Evolutionary conservation across 2,888 invertebrate genomes (phyloP).

Genomic region (Rotaria macrura): DNA sequence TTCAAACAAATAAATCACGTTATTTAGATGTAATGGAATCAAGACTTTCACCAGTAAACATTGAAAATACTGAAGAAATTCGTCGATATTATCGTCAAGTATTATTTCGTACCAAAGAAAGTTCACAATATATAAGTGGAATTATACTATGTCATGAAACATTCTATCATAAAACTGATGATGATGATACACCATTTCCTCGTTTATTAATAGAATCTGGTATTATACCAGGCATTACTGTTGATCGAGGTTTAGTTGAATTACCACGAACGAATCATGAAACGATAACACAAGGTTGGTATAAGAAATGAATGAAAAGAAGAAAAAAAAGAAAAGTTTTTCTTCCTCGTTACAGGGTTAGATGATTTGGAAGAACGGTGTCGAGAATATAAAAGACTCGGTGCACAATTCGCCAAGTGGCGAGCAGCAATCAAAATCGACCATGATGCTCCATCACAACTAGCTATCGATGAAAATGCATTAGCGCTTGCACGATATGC

Average conservation of each 20-base stretch:
- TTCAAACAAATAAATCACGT: constrained; percentile 67
- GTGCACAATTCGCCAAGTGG: constrained; percentile 96
- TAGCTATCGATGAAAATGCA: constrained; percentile 66
- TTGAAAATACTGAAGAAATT: constrained; percentile 62
- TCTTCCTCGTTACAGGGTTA: too few relatives aligned
- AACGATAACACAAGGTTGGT: too few relatives aligned
- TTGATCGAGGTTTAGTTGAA: constrained; percentile 33
- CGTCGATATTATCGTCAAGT: constrained; percentile 74
- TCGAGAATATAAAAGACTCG: constrained; percentile 89
- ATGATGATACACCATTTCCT: neutral
- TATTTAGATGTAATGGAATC: too few relatives aligned
- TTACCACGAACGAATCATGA: too few relatives aligned
- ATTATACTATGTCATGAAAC: constrained; percentile 19
- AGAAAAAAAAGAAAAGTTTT: too few relatives aligned
- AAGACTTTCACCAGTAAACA: too few relatives aligned
- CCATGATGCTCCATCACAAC: too few relatives aligned
- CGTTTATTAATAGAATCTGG: constrained; percentile 26
- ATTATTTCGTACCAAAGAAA: constrained; percentile 57
- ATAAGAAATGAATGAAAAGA: too few relatives aligned
- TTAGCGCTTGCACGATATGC: constrained; percentile 93
- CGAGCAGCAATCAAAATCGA: too few relatives aligned
- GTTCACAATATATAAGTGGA: neutral
- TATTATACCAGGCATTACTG: constrained; percentile 37
- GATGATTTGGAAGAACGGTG: constrained; percentile 74
- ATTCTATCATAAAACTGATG: neutral